Base-by-base conservation (phyloP, 2,797 vertebrate species). In the Scarus forsteni region DNA sequence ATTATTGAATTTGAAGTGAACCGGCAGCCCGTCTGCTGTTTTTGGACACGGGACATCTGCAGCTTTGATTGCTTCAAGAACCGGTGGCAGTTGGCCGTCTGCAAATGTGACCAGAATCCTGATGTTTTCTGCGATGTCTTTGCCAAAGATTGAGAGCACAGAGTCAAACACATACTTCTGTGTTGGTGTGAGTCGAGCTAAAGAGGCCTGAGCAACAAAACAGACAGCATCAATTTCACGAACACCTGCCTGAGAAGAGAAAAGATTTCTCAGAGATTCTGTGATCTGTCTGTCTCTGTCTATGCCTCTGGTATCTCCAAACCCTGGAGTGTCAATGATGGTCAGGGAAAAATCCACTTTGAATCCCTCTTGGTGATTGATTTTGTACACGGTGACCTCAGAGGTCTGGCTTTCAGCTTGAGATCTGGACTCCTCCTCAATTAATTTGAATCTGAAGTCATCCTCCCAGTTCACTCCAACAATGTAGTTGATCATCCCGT, bases 1-100 rank as follows among this genome's bases (percentile, higher is more conserved):
- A 3, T 87, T 89, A 16, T 88, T 90, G 79, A 90, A 90, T 14
- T 85, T 90, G 64, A 89, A 88, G 73, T 88, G 54, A 73, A 74
- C 27, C 1, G 45, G 38, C 55, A 8, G 39, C 7, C 55, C 55
- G 69, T 58, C 10, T 1, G 46, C 0, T 3, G 42, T 57, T 77
- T 58, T 81, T 1, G 67, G 60, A 73, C 87, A 89, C 0, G 83
- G 88, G 13, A 90, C 58, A 1, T 10, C 54, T 7, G 86, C 44
- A 0, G 1, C 40, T 0, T 57, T 79, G 53, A 58, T 79, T 0
- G 46, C 85, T 9, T 58, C 14, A 0, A 77, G 62, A 56, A 77
- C 63, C 15, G 42, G 42, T 18, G 63, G 53, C 0, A 1, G 8
- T 8, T 67, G 10, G 11, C 48, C 11, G 0, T 77, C 68, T n/a